Evolutionary conservation across 2,888 invertebrate species (phyloP).

Genomic region (Drosophila prolongata): DNA sequence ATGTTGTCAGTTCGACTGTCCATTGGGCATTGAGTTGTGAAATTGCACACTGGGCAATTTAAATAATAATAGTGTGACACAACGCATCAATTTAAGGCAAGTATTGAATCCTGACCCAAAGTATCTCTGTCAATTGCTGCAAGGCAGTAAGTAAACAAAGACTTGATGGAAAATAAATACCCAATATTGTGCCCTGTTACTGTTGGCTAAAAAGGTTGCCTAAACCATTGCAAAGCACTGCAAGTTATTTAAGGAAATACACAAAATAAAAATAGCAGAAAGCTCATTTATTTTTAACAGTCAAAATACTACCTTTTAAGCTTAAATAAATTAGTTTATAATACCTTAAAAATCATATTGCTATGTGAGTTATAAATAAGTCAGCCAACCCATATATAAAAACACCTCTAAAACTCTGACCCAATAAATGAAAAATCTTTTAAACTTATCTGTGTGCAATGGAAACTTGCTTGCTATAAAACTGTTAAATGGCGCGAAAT

Average conservation of each 20-base stretch:
- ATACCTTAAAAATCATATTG: too few species aligned
- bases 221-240: too few species aligned
- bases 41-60: conserved; percentile 48
- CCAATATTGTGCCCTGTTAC: too few species aligned
- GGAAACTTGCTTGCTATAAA: conserved; percentile 6
- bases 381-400: not conserved
- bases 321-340: too few species aligned
- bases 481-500: conserved; percentile 49
- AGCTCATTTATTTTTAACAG: too few species aligned
- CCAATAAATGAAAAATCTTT: not conserved
- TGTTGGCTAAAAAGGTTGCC: too few species aligned
- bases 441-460: not conserved
- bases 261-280: too few species aligned
- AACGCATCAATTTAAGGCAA: not conserved
- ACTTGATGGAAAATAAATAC: not conserved
- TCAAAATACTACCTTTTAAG: too few species aligned
- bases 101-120: not conserved
- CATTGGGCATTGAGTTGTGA: conserved; percentile 51
- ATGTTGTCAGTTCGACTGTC: conserved; percentile 72
- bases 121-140: not conserved
- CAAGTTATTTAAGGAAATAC: too few species aligned
- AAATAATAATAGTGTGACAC: conserved; percentile 29
- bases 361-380: too few species aligned
- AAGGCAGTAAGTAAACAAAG: not conserved
- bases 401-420: not conserved